Conservation (phyloP, 2,113 vertebrate genomes). For the Blennius ocellaris region DNA sequence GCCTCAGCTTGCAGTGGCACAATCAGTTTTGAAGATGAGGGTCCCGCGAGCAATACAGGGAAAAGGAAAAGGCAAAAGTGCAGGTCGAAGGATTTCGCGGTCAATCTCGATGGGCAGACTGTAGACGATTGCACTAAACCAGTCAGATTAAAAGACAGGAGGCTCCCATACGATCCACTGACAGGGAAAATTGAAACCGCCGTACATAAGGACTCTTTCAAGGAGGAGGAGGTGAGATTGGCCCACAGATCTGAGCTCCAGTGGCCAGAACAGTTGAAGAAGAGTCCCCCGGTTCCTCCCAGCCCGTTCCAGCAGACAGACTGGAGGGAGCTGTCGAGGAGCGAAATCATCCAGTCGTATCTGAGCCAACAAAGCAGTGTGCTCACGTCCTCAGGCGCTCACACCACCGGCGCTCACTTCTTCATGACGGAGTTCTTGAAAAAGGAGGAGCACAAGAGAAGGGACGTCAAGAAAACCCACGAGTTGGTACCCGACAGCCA, state of each 20-base stretch:
- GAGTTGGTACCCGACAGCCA: slow-evolving; percentile 83
- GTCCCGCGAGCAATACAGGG: slow-evolving; percentile 80
- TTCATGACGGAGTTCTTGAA: slow-evolving; percentile 91
- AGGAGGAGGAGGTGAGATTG: slow-evolving; percentile 66
- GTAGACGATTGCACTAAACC: slow-evolving; percentile 86
- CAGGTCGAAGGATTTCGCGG: slow-evolving; percentile 84
- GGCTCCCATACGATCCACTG: slow-evolving; percentile 91
- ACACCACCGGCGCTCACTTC: slow-evolving; percentile 87
- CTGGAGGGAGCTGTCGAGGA: slow-evolving; percentile 94
- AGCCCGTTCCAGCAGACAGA: slow-evolving; percentile 93
- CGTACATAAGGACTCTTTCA: slow-evolving; percentile 85
- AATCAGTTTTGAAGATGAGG: slow-evolving; percentile 82
- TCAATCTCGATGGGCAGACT: slow-evolving; percentile 84
- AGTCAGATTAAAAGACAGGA: slow-evolving; percentile 93
- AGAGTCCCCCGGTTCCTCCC: slow-evolving; percentile 83
- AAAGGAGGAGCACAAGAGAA: slow-evolving; percentile 86
- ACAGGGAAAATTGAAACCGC: slow-evolving; percentile 92
- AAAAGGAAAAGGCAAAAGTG: slow-evolving; percentile 89
- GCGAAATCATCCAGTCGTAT: slow-evolving; percentile 94
- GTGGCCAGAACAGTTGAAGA: slow-evolving; percentile 84
- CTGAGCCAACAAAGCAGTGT: slow-evolving; percentile 93
- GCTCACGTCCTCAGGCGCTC: slow-evolving; percentile 88
- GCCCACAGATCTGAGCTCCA: slow-evolving; percentile 78
- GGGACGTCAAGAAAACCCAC: slow-evolving; percentile 84
- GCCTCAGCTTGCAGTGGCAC: slow-evolving; percentile 72